Conservation (phyloP, 92 coral and sea anemone genomes). For the Siderastrea siderea region DNA sequence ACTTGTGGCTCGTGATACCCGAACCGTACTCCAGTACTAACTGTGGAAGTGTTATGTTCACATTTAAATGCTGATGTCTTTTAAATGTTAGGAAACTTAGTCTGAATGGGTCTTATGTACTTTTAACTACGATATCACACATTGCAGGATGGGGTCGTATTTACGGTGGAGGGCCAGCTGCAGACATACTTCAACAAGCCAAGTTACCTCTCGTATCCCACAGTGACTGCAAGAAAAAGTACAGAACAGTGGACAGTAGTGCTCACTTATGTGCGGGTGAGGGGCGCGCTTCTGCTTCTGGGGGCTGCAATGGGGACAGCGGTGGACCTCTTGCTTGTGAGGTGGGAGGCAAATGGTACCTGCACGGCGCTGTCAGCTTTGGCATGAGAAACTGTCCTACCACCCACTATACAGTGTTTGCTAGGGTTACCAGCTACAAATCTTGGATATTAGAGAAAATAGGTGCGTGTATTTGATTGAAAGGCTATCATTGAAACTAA, state of each 20-base stretch:
- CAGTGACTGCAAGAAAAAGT: slow-evolving; percentile 60
- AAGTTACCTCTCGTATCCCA: slow-evolving; percentile 73
- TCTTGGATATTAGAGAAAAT: slow-evolving; percentile 68
- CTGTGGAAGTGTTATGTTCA: too few species aligned
- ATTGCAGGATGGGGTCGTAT: slow-evolving; percentile 81
- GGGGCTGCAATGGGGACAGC: slow-evolving; percentile 85
- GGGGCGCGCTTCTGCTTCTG: slow-evolving; percentile 66
- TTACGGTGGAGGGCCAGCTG: slow-evolving; percentile 47
- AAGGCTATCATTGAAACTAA: too few species aligned
- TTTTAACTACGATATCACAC: too few species aligned
- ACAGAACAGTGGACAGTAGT: slow-evolving; percentile 49
- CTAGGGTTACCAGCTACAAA: slow-evolving; percentile 65
- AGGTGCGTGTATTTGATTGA: slow-evolving; percentile 6
- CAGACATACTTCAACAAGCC: slow-evolving; percentile 78
- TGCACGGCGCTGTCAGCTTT: background rate
- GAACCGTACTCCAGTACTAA: too few species aligned
- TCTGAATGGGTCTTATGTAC: too few species aligned
- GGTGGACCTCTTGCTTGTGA: slow-evolving; percentile 83
- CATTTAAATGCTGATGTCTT: too few species aligned
- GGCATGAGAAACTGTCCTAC: slow-evolving; percentile 72
- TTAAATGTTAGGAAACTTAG: too few species aligned
- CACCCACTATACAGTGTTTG: slow-evolving; percentile 77
- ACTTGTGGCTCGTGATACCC: too few species aligned
- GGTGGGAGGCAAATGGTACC: slow-evolving; percentile 75
- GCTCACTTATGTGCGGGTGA: slow-evolving; percentile 84